These are phyloP conservation scores for Thera britannica DNA, from an alignment of 2,888 invertebrate genomes.

Conservation along the genomic window DNA sequence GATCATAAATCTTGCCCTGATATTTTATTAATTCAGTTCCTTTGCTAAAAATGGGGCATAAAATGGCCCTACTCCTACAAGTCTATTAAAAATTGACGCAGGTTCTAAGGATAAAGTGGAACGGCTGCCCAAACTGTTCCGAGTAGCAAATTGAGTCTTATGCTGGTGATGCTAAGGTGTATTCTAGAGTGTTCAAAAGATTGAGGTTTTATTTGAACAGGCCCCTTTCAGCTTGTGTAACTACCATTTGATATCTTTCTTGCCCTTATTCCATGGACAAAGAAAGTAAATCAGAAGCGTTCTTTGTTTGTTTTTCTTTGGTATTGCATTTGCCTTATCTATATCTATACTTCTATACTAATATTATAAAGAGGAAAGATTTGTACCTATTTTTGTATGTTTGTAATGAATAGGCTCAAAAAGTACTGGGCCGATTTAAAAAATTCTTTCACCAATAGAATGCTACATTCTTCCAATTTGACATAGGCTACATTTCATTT, in stretches of 20 bases:
- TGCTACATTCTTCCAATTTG: no score
- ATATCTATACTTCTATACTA: no score
- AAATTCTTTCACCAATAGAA: no score
- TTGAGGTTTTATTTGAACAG: constrained; percentile 1
- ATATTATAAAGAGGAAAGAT: no score
- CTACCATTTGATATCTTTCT: neutral
- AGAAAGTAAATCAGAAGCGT: neutral
- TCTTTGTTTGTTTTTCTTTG: neutral
- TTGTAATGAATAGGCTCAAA: no score
- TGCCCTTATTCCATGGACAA: neutral
- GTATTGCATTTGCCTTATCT: neutral
- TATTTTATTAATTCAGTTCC: neutral
- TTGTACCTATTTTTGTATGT: no score
- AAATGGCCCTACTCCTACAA: neutral
- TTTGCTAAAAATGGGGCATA: neutral
- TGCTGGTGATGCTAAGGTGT: neutral
- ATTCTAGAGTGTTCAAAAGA: neutral
- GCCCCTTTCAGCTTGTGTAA: neutral
- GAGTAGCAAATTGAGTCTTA: constrained; percentile 12
- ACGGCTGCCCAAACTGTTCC: neutral
- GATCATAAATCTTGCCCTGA: no score
- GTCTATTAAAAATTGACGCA: neutral
- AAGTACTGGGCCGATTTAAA: no score
- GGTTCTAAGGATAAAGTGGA: constrained; percentile 8
- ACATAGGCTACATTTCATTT: no score